Evolutionary conservation across 2,113 vertebrate species (phyloP), one percentile per base, ranked within the genome.

Genomic region (Bos indicus): DNA sequence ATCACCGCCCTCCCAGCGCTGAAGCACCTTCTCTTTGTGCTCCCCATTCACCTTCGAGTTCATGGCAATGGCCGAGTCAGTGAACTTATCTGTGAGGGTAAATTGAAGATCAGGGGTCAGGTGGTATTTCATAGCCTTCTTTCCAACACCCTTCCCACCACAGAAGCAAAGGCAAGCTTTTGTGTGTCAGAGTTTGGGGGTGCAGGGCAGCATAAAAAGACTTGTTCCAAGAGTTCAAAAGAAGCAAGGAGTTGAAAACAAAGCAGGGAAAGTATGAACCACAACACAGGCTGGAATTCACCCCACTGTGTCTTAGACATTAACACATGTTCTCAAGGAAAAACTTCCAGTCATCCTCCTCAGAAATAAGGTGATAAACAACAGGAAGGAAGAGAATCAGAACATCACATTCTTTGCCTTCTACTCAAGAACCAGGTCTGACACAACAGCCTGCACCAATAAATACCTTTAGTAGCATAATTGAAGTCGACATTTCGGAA

Each of bases 401-500:
- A 9, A 10, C 13, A 74, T 17, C n/a, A 25, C 25, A 40, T 51
- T 89, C 67, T 88, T 7, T 21, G 62, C 25, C 2, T 59, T 78
- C 64, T 36, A 78, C 8, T 28, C 56, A 40, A 91, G 1, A 84
- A 81, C 9, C 3, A 19, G 48, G 4, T 82, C 33, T 78, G n/a
- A 94, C 67, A 21, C 21, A 71, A 59, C 1, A 46, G 33, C 15
- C 11, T 21, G 46, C 13, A 36, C 15, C 33, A 12, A 71, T 98
- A 99, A 14, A 77, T 98, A 99, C 99, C 99, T 99, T 99, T 99
- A 83, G 99, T 99, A 94, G 99, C 99, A 52, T 98, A 99, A 98
- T 99, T 99, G 96, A 99, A 99, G 98, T 99, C 99, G 46, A 99
- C 99, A 13, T 99, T 99, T 98, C 95, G 99, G 98, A 99, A 99